A percentile compares a stretch with the other conserved stretches of the same genome.
Conservation (phyloP, 2,888 invertebrate genomes). For the Luperina testacea region DNA sequence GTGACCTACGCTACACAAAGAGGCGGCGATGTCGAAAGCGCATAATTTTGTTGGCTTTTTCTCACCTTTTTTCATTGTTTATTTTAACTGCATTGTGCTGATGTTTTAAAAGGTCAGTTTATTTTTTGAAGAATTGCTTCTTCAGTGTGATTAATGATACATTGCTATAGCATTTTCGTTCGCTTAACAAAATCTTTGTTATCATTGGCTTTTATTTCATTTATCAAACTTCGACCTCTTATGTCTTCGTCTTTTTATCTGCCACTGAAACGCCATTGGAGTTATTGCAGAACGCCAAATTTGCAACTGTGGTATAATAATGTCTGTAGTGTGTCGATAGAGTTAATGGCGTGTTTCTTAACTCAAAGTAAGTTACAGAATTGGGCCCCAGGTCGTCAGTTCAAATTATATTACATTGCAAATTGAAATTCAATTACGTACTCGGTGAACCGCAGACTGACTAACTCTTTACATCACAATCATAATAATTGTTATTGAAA, state of each 20-base stretch:
- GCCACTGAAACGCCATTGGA: too few relatives aligned
- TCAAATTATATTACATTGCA: neutral
- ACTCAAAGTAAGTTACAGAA: too few relatives aligned
- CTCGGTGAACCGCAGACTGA: slow-evolving; percentile 9
- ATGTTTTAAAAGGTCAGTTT: slow-evolving; percentile 18
- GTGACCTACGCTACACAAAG: slow-evolving; percentile 53
- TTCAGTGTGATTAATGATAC: slow-evolving; percentile 4
- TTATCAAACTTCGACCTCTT: neutral
- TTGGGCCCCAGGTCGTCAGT: neutral
- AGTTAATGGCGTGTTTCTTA: too few relatives aligned
- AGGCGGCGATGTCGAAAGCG: slow-evolving; percentile 42
- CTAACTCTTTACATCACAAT: slow-evolving; percentile 24
- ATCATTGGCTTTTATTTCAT: slow-evolving; percentile 6
- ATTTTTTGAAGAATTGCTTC: slow-evolving; percentile 13
- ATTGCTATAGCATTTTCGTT: slow-evolving; percentile 1
- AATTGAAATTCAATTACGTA: slow-evolving; percentile 37
- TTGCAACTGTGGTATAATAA: too few relatives aligned
- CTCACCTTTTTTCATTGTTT: slow-evolving; percentile 44
- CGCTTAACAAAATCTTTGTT: neutral
- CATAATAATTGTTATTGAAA: slow-evolving; percentile 37
- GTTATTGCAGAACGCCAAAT: too few relatives aligned
- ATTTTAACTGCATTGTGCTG: slow-evolving; percentile 20
- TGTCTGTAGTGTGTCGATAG: too few relatives aligned
- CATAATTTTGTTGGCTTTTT: slow-evolving; percentile 39
- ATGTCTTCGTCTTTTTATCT: neutral